These are phyloP conservation scores for Salvelinus namaycush DNA, from an alignment of 2,113 vertebrate species.

Conservation along the genomic window DNA sequence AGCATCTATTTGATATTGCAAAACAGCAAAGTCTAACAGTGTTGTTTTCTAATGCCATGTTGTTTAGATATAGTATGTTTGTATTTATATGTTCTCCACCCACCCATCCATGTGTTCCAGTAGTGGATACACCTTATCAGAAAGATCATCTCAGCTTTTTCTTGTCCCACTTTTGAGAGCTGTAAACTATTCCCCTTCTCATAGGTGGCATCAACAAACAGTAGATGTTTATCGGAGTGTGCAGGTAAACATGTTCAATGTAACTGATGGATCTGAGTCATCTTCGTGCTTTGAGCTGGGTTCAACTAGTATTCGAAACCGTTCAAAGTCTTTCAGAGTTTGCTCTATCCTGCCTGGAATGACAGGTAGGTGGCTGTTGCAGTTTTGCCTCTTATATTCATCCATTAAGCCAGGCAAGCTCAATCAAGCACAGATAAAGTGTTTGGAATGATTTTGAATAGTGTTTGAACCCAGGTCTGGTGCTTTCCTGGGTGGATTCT, in stretches of 20 bases:
- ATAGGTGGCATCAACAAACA: constrained; percentile 6
- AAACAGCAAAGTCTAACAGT: no score
- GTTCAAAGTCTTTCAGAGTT: no score
- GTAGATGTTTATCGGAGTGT: constrained; percentile 2
- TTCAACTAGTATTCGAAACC: no score
- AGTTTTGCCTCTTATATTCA: no score
- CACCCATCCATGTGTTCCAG: not conserved
- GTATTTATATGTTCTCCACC: not conserved
- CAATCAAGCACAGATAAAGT: no score
- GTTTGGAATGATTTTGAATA: no score
- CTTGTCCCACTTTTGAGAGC: not conserved
- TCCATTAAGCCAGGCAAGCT: no score
- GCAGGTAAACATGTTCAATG: not conserved
- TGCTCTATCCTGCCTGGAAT: no score
- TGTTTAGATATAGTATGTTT: not conserved
- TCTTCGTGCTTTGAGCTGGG: not conserved
- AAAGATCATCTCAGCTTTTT: not conserved
- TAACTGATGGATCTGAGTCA: not conserved
- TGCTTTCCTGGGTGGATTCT: not conserved
- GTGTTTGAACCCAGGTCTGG: no score
- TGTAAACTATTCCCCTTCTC: no score
- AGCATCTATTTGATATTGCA: no score
- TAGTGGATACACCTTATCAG: constrained; percentile 3
- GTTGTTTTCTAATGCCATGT: not conserved
- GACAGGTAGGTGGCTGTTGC: no score